phyloP scores from a whole-genome alignment of 2,888 invertebrate genomes.

The Trissolcus japonicus region DNA sequence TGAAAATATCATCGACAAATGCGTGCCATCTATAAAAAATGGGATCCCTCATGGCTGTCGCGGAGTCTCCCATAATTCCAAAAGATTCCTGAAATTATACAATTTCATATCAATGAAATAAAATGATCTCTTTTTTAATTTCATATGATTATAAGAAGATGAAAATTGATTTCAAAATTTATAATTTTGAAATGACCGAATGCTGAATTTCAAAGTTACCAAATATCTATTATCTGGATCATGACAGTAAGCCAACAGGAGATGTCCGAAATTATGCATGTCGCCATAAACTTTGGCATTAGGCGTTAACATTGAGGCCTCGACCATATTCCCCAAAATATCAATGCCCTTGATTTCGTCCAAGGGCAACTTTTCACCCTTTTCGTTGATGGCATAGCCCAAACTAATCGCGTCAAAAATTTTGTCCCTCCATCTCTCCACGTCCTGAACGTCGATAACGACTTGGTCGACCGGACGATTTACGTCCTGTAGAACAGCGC shows the following conservation, averaged over 20 bases:
- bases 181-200: neutral
- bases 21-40: constrained; percentile 92
- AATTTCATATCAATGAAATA: too few species aligned
- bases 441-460: constrained; percentile 81
- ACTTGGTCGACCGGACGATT: constrained; percentile 84
- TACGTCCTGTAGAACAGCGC: constrained; percentile 79
- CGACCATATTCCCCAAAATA: constrained; percentile 87
- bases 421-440: constrained; percentile 87
- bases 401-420: constrained; percentile 84
- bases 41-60: constrained; percentile 92
- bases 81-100: constrained; percentile 81
- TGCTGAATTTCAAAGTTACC: constrained; percentile 76
- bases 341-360: constrained; percentile 86
- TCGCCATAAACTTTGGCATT: constrained; percentile 86
- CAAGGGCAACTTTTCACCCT: constrained; percentile 79
- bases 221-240: constrained; percentile 87
- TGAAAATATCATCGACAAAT: constrained; percentile 87
- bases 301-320: constrained; percentile 82
- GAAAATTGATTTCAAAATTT: too few species aligned
- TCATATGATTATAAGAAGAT: too few species aligned
- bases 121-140: too few species aligned
- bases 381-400: constrained; percentile 79
- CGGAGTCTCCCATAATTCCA: constrained; percentile 89
- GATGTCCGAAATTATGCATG: constrained; percentile 89
- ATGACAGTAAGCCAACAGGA: constrained; percentile 85